Conservation (phyloP, 2,888 invertebrate genomes). For the Lithophane semibrunnea region DNA sequence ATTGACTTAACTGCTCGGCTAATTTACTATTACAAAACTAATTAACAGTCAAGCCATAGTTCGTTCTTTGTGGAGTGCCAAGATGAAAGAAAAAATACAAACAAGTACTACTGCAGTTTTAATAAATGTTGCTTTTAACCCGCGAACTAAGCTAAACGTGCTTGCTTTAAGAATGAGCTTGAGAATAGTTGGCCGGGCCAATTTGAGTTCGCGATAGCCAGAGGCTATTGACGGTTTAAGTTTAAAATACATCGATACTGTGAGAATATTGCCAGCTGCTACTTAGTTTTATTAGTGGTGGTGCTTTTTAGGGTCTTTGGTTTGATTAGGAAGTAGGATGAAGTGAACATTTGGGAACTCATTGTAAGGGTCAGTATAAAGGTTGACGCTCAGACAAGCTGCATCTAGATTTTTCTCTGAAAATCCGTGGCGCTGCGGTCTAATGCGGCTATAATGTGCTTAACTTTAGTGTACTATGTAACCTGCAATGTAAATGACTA, state of each 20-base stretch:
- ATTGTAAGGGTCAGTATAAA: too few relatives aligned
- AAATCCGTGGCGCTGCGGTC: too few relatives aligned
- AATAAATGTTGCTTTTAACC: conserved; percentile 60
- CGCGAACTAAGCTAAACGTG: conserved; percentile 52
- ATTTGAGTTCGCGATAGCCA: conserved; percentile 51
- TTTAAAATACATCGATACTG: conserved; percentile 53
- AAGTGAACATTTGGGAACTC: too few relatives aligned
- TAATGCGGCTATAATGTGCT: too few relatives aligned
- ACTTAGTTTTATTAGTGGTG: conserved; percentile 2
- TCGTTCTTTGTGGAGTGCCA: conserved; percentile 24
- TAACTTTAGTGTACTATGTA: too few relatives aligned
- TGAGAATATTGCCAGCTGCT: conserved; percentile 31
- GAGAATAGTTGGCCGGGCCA: conserved; percentile 43
- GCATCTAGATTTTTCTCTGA: too few relatives aligned
- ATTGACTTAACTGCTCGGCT: background rate
- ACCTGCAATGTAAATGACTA: too few relatives aligned
- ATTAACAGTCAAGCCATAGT: conserved; percentile 38
- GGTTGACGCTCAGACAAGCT: too few relatives aligned
- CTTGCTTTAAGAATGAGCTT: conserved; percentile 50
- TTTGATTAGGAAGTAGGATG: too few relatives aligned
- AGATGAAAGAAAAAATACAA: conserved; percentile 40
- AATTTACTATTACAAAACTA: conserved; percentile 32
- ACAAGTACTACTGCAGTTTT: conserved; percentile 51
- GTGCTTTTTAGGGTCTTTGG: background rate
- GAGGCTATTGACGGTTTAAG: conserved; percentile 44